Evolutionary conservation across 2,797 vertebrate genomes (phyloP).

Genomic region (Anguilla marmorata): DNA sequence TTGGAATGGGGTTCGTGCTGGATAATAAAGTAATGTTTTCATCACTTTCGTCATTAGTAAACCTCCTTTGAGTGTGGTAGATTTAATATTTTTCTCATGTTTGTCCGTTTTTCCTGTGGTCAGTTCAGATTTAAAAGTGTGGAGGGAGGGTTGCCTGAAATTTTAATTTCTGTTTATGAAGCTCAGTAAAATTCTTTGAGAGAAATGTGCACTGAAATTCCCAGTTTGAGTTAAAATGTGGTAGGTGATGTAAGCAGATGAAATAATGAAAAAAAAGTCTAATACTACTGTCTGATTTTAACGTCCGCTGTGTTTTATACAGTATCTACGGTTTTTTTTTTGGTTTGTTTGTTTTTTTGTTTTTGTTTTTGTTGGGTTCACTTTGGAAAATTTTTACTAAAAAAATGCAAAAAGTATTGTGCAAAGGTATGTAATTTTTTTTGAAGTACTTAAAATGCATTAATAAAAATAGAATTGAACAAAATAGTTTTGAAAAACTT

Average conservation of each 20-base stretch:
- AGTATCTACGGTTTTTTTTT: constrained; percentile 66
- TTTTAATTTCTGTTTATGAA: constrained; percentile 61
- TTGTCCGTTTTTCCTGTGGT: constrained; percentile 75
- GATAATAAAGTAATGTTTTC: constrained; percentile 64
- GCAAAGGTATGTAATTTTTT: constrained; percentile 82
- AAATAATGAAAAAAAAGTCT: constrained; percentile 68
- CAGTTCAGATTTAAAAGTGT: constrained; percentile 62
- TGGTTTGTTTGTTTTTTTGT: constrained; percentile 52
- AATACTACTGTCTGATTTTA: constrained; percentile 89
- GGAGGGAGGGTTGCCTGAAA: constrained; percentile 53
- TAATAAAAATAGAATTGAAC: constrained; percentile 92
- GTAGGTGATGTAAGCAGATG: constrained; percentile 63
- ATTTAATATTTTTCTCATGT: constrained; percentile 71
- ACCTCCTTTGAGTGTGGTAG: constrained; percentile 70
- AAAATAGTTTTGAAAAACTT: constrained; percentile 46
- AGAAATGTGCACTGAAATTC: constrained; percentile 87
- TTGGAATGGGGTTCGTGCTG: constrained; percentile 75
- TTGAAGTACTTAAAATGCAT: constrained; percentile 94
- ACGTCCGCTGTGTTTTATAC: constrained; percentile 92
- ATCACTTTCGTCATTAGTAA: constrained; percentile 72
- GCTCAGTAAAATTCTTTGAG: constrained; percentile 78
- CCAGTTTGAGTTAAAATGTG: constrained; percentile 75
- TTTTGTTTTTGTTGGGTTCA: constrained; percentile 72
- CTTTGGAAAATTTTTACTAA: constrained; percentile 85
- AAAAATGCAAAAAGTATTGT: constrained; percentile 85